Evolutionary conservation across 2,113 vertebrate genomes (phyloP), one percentile per base, ranked within the genome.

Genomic region (Trematocara marginatum): DNA sequence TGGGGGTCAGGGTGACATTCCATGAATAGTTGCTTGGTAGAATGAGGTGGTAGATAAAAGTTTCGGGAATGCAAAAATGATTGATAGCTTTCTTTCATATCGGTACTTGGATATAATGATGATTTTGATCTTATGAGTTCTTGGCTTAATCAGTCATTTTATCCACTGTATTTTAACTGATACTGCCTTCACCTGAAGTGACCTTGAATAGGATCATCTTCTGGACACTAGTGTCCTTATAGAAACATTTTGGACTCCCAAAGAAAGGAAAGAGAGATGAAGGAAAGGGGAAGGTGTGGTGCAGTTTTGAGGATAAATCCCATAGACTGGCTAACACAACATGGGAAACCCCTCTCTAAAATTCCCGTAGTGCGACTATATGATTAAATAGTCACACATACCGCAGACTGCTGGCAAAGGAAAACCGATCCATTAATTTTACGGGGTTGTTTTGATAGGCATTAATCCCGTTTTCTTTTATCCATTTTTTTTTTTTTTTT

Each of bases 1-100:
- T 81, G 92, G 91, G 91, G 92, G 89, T 93, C 92, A 91, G 84
- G 83, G 91, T 87, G 86, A 94, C 94, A 96, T 96, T 96, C 96
- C 87, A 95, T 59, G 90, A 90, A 96, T 95, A 81, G 87, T 96
- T 96, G 87, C 93, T 93, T 90, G 90, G 86, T 86, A 95, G 89
- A 92, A 89, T 92, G 85, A 83, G 82, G 47, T 34, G 71, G 57
- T 85, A 91, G 90, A 89, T 91, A 90, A 90, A 94, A 89, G 80
- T 61, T 82, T 76, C 79, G 53, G 51, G 64, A 78, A 78, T 83
- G 64, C 79, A 20, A 78, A n/a, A 86, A 80, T 90, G 89, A 93
- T 49, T 88, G 83, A 89, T 83, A 82, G 64, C 54, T 85, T 6
- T 23, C 51, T 66, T 61, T 88, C 76, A 86, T 91, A 86, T 13